These are phyloP conservation scores for Lepidurus packardi DNA, from an alignment of 1,140 invertebrate species.

Conservation along the genomic window DNA sequence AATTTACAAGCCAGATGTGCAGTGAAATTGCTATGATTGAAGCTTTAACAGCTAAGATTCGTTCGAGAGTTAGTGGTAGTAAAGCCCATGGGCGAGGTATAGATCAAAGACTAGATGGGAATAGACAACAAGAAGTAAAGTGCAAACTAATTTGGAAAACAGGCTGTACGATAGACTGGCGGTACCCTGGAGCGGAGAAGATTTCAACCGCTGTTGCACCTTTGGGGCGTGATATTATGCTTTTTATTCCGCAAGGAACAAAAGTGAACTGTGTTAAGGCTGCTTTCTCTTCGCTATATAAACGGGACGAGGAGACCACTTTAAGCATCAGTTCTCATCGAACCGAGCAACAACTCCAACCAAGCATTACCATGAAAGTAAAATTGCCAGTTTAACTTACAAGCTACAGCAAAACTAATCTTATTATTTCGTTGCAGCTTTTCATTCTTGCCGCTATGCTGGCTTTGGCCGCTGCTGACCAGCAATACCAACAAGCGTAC, in stretches of 20 bases:
- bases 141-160: background rate
- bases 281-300: slow-evolving; percentile 18
- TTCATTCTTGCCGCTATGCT: slow-evolving; percentile 5
- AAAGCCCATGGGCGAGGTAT: background rate
- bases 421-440: background rate
- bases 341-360: background rate
- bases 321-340: slow-evolving; percentile 10
- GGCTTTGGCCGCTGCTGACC: slow-evolving; percentile 26
- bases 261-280: background rate
- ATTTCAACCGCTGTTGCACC: background rate
- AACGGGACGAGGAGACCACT: background rate
- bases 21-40: background rate
- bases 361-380: slow-evolving; percentile 1
- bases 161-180: background rate
- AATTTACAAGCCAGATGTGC: background rate
- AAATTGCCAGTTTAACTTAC: background rate
- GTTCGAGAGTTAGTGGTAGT: background rate
- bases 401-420: background rate
- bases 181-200: background rate
- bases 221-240: background rate
- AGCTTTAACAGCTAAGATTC: background rate
- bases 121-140: background rate
- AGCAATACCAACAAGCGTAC: slow-evolving; percentile 1
- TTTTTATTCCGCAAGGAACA: background rate
- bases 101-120: background rate